Percentiles rank a stretch among this genome's conserved stretches.
Evolutionary conservation across 1,140 invertebrate genomes (phyloP).

Genomic region (Drosophila saltans): DNA sequence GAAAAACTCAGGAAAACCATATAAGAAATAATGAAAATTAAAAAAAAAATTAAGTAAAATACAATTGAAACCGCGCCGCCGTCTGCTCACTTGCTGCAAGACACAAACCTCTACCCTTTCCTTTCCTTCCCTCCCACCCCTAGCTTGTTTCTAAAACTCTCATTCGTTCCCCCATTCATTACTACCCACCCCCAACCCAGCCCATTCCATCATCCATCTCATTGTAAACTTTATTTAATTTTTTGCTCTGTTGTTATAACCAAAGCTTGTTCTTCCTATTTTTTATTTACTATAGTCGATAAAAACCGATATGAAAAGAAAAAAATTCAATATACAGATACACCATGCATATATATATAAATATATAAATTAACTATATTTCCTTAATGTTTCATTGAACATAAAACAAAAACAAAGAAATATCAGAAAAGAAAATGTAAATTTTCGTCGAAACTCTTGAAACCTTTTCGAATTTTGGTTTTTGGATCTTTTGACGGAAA

Average conservation of each 20-base stretch:
- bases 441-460: not conserved
- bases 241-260: constrained; percentile 63
- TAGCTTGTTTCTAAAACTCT: not conserved
- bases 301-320: constrained; percentile 41
- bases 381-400: constrained; percentile 60
- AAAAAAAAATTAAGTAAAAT: constrained; percentile 37
- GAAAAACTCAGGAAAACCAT: constrained; percentile 70
- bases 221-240: constrained; percentile 7
- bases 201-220: not conserved
- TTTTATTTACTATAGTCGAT: constrained; percentile 49
- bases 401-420: constrained; percentile 43
- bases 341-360: constrained; percentile 9
- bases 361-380: constrained; percentile 35
- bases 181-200: too few relatives aligned
- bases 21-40: constrained; percentile 51
- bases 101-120: not conserved
- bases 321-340: constrained; percentile 17
- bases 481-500: not conserved
- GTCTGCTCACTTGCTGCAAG: constrained; percentile 50
- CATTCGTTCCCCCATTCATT: not conserved
- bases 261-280: constrained; percentile 81
- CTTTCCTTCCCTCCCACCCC: not conserved
- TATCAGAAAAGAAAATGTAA: constrained; percentile 43
- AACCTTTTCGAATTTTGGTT: not conserved
- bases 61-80: constrained; percentile 53